Evolutionary conservation across 2,113 vertebrate genomes (phyloP).

Genomic region (Tyto alba): DNA sequence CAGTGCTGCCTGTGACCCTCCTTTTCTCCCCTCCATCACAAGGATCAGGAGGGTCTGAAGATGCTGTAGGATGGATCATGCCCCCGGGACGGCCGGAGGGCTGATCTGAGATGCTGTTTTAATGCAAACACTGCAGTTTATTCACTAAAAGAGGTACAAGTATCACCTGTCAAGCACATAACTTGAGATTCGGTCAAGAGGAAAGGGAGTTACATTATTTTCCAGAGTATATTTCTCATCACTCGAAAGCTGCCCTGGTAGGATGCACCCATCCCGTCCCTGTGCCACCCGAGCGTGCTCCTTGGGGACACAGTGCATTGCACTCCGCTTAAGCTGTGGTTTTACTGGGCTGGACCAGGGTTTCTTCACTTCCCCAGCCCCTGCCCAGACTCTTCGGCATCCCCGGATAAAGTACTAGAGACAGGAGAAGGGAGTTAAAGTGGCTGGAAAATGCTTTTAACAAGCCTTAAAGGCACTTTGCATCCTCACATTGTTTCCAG

Average conservation of each 20-base stretch:
- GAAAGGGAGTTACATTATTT: neutral
- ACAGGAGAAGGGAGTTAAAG: neutral
- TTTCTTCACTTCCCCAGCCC: too few relatives aligned
- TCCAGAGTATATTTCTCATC: accelerated
- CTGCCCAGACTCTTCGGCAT: neutral
- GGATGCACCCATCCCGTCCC: neutral
- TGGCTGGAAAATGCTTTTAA: neutral
- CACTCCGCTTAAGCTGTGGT: too few relatives aligned
- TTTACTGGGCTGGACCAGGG: too few relatives aligned
- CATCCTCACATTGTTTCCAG: neutral
- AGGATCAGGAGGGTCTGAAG: neutral
- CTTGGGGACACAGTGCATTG: too few relatives aligned
- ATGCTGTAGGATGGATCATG: neutral
- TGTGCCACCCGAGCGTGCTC: neutral
- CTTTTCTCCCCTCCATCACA: accelerated
- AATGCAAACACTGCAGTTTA: accelerated
- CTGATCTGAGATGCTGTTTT: neutral
- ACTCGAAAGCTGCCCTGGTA: accelerated
- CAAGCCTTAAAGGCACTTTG: neutral
- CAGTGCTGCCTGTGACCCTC: neutral
- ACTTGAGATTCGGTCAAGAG: neutral
- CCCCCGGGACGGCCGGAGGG: accelerated
- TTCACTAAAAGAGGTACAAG: neutral
- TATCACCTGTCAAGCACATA: accelerated
- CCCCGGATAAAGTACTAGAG: accelerated